A percentile compares a stretch with the other conserved stretches of the same genome.
phyloP scores from a whole-genome alignment of 1,140 invertebrate genomes.

The Drosophila hydei region DNA sequence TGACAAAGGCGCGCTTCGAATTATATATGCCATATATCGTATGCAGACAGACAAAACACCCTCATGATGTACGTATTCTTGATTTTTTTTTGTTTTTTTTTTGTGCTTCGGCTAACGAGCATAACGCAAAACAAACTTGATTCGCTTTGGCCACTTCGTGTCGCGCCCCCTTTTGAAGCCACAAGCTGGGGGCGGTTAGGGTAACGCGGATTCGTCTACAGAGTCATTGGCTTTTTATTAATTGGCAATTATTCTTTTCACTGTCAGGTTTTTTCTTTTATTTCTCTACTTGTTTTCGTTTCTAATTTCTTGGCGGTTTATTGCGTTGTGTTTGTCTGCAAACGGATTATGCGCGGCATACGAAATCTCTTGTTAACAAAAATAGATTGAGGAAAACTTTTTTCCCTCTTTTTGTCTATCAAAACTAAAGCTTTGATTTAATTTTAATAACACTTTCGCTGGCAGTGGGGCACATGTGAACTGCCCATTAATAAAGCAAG shows the following conservation, averaged over 20 bases:
- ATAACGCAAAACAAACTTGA: slow-evolving; percentile 55
- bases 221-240: slow-evolving; percentile 64
- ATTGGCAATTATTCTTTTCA: slow-evolving; percentile 68
- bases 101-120: slow-evolving; percentile 36
- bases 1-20: slow-evolving; percentile 17
- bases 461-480: slow-evolving; percentile 43
- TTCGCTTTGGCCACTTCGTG: slow-evolving; percentile 61
- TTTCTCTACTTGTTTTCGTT: slow-evolving; percentile 12
- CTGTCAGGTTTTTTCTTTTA: slow-evolving; percentile 8
- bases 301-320: slow-evolving; percentile 46
- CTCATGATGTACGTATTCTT: slow-evolving; percentile 46
- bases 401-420: slow-evolving; percentile 8
- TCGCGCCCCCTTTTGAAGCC: not conserved
- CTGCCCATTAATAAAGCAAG: slow-evolving; percentile 46
- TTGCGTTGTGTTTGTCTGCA: slow-evolving; percentile 27
- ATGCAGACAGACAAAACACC: no score
- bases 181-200: not conserved
- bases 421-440: slow-evolving; percentile 52
- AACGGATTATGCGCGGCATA: slow-evolving; percentile 1
- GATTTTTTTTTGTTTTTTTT: slow-evolving; percentile 39
- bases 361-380: slow-evolving; percentile 11
- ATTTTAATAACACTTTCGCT: slow-evolving; percentile 75
- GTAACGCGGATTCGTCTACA: slow-evolving; percentile 5
- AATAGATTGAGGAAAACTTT: not conserved
- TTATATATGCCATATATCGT: no score